These are phyloP conservation scores for Barbus barbus DNA, from an alignment of 2,113 vertebrate genomes.

Conservation along the genomic window DNA sequence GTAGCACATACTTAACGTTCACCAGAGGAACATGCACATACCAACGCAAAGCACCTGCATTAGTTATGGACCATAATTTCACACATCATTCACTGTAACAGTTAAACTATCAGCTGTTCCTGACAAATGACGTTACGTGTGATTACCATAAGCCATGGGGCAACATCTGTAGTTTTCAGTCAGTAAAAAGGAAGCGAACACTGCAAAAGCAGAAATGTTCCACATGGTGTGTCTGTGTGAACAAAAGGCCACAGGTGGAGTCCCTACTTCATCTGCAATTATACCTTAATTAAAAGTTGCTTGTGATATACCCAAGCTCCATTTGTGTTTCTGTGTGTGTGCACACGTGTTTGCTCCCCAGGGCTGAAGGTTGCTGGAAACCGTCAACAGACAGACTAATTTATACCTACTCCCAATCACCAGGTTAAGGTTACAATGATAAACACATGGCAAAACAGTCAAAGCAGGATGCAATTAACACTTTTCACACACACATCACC, in stretches of 20 bases:
- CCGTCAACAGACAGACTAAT: constrained; percentile 48
- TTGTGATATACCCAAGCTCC: constrained; percentile 16
- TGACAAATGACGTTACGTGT: background rate
- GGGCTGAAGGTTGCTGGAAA: constrained; percentile 41
- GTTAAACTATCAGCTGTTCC: constrained; percentile 6
- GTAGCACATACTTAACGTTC: constrained; percentile 25
- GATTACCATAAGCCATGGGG: background rate
- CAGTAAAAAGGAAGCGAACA: constrained; percentile 44
- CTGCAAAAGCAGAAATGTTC: constrained; percentile 47
- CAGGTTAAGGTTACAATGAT: constrained; percentile 58
- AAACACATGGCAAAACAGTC: constrained; percentile 48
- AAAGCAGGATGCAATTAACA: constrained; percentile 56
- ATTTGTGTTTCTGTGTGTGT: constrained; percentile 14
- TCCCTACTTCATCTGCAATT: constrained; percentile 43
- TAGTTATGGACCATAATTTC: constrained; percentile 10
- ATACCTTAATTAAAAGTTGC: constrained; percentile 47
- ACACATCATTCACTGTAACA: constrained; percentile 16
- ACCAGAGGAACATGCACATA: background rate
- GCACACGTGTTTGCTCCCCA: background rate
- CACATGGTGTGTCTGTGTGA: constrained; percentile 5
- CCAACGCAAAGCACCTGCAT: background rate
- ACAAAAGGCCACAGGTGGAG: constrained; percentile 5
- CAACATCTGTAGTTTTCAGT: background rate
- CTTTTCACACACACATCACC: constrained; percentile 46
- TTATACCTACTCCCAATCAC: constrained; percentile 49